Percentiles rank a stretch among this genome's conserved stretches.
These are phyloP conservation scores for Strigamia maritima DNA, from an alignment of 2,888 invertebrate genomes.

Conservation along the genomic window DNA sequence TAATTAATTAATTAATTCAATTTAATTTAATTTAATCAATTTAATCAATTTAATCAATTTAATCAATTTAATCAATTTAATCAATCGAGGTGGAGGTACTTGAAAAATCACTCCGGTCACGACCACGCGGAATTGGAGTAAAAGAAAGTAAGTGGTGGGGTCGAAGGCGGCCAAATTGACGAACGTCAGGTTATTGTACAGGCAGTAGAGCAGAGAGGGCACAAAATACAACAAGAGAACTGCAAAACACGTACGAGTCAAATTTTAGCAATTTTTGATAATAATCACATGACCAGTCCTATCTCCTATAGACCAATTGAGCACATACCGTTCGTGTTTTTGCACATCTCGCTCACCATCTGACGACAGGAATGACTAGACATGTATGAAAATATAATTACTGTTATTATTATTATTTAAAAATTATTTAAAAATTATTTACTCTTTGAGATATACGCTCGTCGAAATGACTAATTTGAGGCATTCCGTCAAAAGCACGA, in stretches of 20 bases:
- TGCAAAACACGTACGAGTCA: no score
- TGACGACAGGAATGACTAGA: constrained; percentile 62
- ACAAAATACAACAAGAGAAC: constrained; percentile 79
- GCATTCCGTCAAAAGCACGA: constrained; percentile 82
- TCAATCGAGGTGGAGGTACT: no score
- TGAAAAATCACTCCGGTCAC: constrained; percentile 88
- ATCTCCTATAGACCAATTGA: no score
- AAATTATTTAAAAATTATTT: constrained; percentile 44
- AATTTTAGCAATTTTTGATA: no score
- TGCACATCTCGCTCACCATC: constrained; percentile 59
- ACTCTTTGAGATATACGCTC: constrained; percentile 59
- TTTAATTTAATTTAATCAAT: constrained; percentile 26
- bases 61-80: no score
- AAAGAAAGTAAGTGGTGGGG: constrained; percentile 87
- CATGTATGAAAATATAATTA: constrained; percentile 46
- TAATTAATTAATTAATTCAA: constrained; percentile 10
- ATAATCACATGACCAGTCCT: no score
- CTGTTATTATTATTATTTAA: background rate
- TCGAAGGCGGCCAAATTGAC: constrained; percentile 86
- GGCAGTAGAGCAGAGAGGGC: constrained; percentile 84
- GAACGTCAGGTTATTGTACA: constrained; percentile 92
- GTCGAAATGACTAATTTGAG: constrained; percentile 74
- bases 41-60: no score
- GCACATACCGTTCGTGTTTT: constrained; percentile 58
- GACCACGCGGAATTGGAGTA: constrained; percentile 86